Conservation (phyloP, 1,140 invertebrate species). For the Macrosteles quadrilineatus region DNA sequence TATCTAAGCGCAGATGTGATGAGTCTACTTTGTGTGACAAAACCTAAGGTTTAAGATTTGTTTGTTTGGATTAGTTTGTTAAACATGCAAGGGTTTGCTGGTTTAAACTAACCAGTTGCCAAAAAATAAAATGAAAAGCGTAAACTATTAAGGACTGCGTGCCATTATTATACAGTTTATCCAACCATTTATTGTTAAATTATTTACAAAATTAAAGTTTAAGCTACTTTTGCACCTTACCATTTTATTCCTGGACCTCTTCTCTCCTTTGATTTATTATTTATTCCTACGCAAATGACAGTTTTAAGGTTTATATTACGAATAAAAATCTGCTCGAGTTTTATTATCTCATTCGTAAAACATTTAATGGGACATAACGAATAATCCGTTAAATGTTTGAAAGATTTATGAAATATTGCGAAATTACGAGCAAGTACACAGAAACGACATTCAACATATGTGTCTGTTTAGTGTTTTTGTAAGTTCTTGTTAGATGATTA, state of each 20-base stretch:
- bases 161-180: conserved; percentile 1
- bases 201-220: conserved; percentile 21
- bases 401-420: too few relatives aligned
- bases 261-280: conserved; percentile 4
- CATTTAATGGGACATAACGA: too few relatives aligned
- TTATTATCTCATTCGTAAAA: too few relatives aligned
- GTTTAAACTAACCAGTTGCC: conserved; percentile 1
- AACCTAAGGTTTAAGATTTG: neutral
- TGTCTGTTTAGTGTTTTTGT: neutral
- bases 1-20: neutral
- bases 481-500: too few relatives aligned
- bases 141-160: conserved; percentile 10
- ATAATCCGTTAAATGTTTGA: too few relatives aligned
- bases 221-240: conserved; percentile 1
- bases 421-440: neutral
- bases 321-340: too few relatives aligned
- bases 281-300: too few relatives aligned
- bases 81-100: conserved; percentile 6
- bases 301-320: too few relatives aligned
- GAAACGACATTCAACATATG: conserved; percentile 23
- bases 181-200: conserved; percentile 5
- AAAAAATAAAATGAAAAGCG: conserved; percentile 11
- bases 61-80: neutral
- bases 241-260: neutral
- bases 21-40: neutral